phyloP scores from a whole-genome alignment of 2,113 vertebrate species.

The Crotalus viridis region DNA sequence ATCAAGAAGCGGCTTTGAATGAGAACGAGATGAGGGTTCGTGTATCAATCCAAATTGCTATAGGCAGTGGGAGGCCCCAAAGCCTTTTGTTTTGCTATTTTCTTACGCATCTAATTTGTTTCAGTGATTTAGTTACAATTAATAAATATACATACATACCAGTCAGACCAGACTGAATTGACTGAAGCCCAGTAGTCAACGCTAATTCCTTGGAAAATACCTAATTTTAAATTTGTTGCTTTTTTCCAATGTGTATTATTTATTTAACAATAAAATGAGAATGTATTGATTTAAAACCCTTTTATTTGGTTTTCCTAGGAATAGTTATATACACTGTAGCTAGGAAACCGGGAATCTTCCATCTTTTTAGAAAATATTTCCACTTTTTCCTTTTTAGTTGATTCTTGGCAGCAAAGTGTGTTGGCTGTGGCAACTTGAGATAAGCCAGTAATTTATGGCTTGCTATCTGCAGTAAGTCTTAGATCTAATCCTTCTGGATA shows the following conservation, averaged over 20 bases:
- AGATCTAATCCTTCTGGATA: conserved; percentile 52
- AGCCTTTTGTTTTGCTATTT: conserved; percentile 46
- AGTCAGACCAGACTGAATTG: conserved; percentile 27
- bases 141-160: conserved; percentile 46
- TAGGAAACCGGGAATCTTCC: conserved; percentile 48
- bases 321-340: conserved; percentile 44
- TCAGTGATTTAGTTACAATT: conserved; percentile 46
- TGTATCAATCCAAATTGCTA: conserved; percentile 43
- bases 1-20: conserved; percentile 50
- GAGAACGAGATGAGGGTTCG: conserved; percentile 56
- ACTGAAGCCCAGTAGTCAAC: conserved; percentile 36
- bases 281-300: conserved; percentile 40
- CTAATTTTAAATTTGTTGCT: conserved; percentile 32
- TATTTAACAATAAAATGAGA: background rate
- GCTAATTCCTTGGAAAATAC: conserved; percentile 26
- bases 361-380: conserved; percentile 48
- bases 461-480: conserved; percentile 54
- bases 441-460: conserved; percentile 51
- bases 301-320: conserved; percentile 48
- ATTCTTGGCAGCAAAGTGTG: conserved; percentile 46
- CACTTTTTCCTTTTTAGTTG: conserved; percentile 47
- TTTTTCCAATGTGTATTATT: background rate
- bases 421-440: conserved; percentile 50
- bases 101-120: conserved; percentile 43
- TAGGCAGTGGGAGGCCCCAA: conserved; percentile 37